Base-by-base conservation (phyloP, 2,888 invertebrate species). In the Amphipoea oculea region DNA sequence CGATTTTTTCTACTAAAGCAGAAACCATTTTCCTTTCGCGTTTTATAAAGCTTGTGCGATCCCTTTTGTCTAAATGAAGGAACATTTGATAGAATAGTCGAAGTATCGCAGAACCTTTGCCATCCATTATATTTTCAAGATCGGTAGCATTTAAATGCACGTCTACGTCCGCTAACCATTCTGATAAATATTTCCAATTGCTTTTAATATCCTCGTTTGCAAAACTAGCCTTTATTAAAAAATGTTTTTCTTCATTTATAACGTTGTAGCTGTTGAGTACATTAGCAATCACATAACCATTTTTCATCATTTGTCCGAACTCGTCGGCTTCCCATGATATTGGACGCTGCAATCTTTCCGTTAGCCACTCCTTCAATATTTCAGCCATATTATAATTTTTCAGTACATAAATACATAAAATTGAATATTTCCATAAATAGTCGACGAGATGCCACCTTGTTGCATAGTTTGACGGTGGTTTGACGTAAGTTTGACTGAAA, bases 81-180 rank as follows among this genome's bases (percentile, higher is more conserved):
- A 97, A 98, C 7, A 98, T 92, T 91, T 97, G 97, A 92, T 98
- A 98, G 90, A 98, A 97, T 2, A 98, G 89, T 54, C 97, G 96
- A 7, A 98, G 92, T 11, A 97, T 93, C 0, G 97, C 92, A 14
- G 97, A 95, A 6, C 97, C 97, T 79, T 94, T 96, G 1, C 97
- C 97, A 76, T 95, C 94, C 82, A 97, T 96, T 29, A 98, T 95
- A 75, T 95, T 95, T 5, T 93, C 91, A 69, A 97, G 89, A 75
- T 97, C 97, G 5, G 94, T 89, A 42, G 96, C 95, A 68, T 91
- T 93, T 83, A 97, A 91, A 69, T 93, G 88, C 1, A 98, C 94
- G 67, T 97, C 96, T 6, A 98, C 88, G 66, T 95, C 94, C 6
- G 92, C 93, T 60, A 98, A 88, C 98, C 98, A 98, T 77, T 95